phyloP scores from a whole-genome alignment of 1,140 invertebrate genomes.

The Pygmarrhopalites habei region DNA sequence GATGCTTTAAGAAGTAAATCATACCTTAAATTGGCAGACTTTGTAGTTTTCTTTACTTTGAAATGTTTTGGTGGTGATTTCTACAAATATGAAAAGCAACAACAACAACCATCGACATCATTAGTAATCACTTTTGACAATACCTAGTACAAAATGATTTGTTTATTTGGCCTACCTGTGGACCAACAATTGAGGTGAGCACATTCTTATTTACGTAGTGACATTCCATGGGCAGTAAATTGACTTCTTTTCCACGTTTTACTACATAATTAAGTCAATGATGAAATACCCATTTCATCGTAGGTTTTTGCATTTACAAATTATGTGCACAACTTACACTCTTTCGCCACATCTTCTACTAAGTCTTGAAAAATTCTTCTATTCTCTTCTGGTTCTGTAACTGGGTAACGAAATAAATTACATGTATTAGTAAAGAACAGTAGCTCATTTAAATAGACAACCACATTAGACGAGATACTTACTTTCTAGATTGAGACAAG shows the following conservation, averaged over 20 bases:
- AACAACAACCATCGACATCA: no score
- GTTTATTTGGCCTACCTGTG: conserved; percentile 45
- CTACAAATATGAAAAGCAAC: conserved; percentile 29
- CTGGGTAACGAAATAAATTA: no score
- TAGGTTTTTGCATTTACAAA: no score
- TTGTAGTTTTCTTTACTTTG: conserved; percentile 87
- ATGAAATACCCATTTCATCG: no score
- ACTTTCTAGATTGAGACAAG: conserved; percentile 67
- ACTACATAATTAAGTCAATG: no score
- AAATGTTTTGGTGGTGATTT: conserved; percentile 72
- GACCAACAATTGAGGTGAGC: conserved; percentile 71
- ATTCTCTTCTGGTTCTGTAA: conserved; percentile 74
- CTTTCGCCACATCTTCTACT: conserved; percentile 74
- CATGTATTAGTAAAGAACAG: no score
- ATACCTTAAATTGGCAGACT: conserved; percentile 79
- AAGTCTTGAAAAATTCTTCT: conserved; percentile 82
- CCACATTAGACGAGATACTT: no score
- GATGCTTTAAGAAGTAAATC: conserved; percentile 85
- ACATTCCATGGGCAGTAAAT: conserved; percentile 88
- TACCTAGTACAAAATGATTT: no score
- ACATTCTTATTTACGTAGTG: conserved; percentile 93
- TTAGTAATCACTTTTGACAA: no score
- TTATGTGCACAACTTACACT: conserved; percentile 52
- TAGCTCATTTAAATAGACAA: no score
- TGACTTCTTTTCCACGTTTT: conserved; percentile 75